Evolutionary conservation across 2,113 vertebrate genomes (phyloP).

Genomic region (Stigmatopora argus): DNA sequence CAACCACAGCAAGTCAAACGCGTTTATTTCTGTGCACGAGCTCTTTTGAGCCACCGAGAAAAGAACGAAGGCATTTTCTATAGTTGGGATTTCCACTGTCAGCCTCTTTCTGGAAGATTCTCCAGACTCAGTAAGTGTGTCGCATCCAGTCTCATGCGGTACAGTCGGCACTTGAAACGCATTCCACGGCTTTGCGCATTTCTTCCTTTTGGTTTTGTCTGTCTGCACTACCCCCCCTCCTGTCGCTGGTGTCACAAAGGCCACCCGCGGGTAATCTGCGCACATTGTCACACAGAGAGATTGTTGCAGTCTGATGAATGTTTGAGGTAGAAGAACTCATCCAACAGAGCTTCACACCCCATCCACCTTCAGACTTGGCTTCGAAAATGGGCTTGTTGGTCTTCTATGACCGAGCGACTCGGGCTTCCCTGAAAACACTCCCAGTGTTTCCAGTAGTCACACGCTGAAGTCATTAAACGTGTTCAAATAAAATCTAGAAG

Average conservation of each 20-base stretch:
- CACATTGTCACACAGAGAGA: constrained; percentile 21
- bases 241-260: constrained; percentile 36
- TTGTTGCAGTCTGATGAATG: constrained; percentile 17
- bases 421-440: constrained; percentile 39
- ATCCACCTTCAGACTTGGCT: constrained; percentile 28
- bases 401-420: constrained; percentile 26
- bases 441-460: constrained; percentile 69
- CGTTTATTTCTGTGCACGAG: constrained; percentile 27
- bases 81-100: constrained; percentile 39
- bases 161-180: constrained; percentile 58
- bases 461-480: constrained; percentile 72
- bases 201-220: constrained; percentile 55
- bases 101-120: constrained; percentile 41
- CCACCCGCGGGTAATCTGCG: constrained; percentile 23
- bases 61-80: constrained; percentile 27
- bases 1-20: constrained; percentile 15
- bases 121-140: constrained; percentile 36
- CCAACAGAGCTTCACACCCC: constrained; percentile 12
- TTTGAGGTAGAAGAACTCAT: constrained; percentile 4
- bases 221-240: constrained; percentile 54
- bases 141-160: constrained; percentile 50
- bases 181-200: constrained; percentile 61
- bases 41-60: constrained; percentile 9
- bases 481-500: constrained; percentile 64
- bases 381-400: constrained; percentile 1